These are phyloP conservation scores for Yponomeuta cagnagella DNA, from an alignment of 2,888 invertebrate genomes.

Conservation along the genomic window DNA sequence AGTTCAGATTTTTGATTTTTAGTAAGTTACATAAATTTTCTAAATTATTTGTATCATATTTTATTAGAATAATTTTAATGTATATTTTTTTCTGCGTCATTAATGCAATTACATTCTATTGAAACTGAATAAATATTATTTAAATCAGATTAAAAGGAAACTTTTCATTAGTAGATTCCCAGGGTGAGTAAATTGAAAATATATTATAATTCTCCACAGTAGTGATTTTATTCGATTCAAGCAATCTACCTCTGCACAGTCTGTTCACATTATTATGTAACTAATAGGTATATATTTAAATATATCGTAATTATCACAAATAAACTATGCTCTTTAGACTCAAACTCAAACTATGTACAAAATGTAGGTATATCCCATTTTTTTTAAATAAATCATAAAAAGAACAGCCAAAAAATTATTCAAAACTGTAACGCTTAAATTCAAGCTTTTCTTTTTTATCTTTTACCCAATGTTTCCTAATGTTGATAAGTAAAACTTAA, in stretches of 20 bases:
- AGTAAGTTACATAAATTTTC: constrained; percentile 37
- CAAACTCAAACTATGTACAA: constrained; percentile 7
- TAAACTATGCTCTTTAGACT: constrained; percentile 8
- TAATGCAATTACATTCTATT: constrained; percentile 57
- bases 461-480: neutral
- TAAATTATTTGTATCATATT: constrained; percentile 46
- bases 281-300: neutral
- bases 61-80: constrained; percentile 10
- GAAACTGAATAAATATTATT: constrained; percentile 60
- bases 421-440: neutral
- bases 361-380: neutral
- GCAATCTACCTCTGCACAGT: constrained; percentile 12
- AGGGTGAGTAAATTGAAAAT: neutral
- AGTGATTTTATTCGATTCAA: constrained; percentile 14
- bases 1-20: constrained; percentile 4
- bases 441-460: neutral
- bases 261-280: neutral
- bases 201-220: neutral
- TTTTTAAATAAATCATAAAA: constrained; percentile 1
- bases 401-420: neutral
- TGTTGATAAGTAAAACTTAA: neutral
- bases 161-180: neutral
- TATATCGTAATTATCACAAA: constrained; percentile 14
- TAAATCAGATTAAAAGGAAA: constrained; percentile 39
- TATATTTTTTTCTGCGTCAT: constrained; percentile 45